A percentile compares a stretch with the other conserved stretches of the same genome.
phyloP scores from a whole-genome alignment of 2,797 vertebrate genomes.

The Lepilemur septentrionalis region DNA sequence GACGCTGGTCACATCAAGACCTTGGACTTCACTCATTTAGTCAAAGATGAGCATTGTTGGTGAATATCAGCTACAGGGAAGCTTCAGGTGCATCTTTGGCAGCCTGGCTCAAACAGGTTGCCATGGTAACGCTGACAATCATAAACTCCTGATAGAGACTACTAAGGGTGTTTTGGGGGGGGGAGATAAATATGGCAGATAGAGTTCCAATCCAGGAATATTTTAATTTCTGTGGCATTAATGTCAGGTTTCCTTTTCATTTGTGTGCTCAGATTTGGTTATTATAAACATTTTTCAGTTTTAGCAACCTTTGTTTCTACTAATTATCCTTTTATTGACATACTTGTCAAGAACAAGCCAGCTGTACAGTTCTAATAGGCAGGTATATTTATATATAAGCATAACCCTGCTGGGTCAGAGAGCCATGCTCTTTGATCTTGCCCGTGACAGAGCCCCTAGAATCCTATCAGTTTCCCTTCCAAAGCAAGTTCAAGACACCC shows the following conservation, averaged over 20 bases:
- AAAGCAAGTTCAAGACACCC: conserved; percentile 21
- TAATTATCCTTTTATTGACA: conserved; percentile 44
- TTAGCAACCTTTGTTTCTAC: conserved; percentile 61
- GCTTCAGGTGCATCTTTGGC: conserved; percentile 1
- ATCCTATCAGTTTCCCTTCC: not conserved
- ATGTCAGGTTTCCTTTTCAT: conserved; percentile 17
- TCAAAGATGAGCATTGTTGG: conserved; percentile 3
- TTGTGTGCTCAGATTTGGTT: conserved; percentile 2
- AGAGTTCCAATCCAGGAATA: conserved; percentile 47
- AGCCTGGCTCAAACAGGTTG: conserved; percentile 50
- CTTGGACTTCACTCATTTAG: not conserved
- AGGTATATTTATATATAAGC: conserved; percentile 54
- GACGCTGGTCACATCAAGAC: not conserved
- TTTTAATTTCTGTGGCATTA: conserved; percentile 29
- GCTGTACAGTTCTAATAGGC: conserved; percentile 23
- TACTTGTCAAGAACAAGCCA: conserved; percentile 52
- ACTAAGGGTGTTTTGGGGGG: not conserved
- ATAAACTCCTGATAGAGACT: conserved; percentile 53
- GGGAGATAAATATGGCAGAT: conserved; percentile 45
- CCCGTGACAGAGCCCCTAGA: not conserved
- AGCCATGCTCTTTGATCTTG: not conserved
- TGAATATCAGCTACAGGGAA: not conserved
- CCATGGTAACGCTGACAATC: conserved; percentile 57
- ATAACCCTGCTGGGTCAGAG: conserved; percentile 13
- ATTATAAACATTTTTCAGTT: conserved; percentile 56